Base-by-base conservation (phyloP, 1,140 invertebrate genomes). In the Pissodes strobi region DNA sequence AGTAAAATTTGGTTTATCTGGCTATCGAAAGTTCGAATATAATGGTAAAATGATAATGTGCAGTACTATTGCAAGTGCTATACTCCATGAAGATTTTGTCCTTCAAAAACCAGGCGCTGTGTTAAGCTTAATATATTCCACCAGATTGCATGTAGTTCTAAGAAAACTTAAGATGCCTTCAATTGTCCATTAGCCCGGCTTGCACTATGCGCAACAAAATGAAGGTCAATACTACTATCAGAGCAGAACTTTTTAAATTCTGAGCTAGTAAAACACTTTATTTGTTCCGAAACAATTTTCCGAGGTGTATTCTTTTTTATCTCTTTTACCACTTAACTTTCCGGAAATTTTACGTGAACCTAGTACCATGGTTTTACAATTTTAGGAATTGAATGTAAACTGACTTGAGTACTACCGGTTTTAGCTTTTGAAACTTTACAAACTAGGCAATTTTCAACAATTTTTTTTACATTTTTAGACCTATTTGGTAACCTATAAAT, bases 401-500 rank as follows among this genome's bases (percentile, higher is more conserved):
- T 1, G 8, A 45, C 34, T 52, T 57, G 53, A 10, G 2, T 2
- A 12, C 13, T 37, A n/a, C 53, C 53, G 10, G 53, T 3, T 13
- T 18, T 37, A 38, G 2, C 17, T 60, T 73, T 73, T 1, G 66
- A 72, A 6, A 61, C 67, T 51, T 72, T 73, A 23, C 71, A 73
- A 21, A 71, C 39, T 0, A 72, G 57, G 38, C 72, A 74, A 1
- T 69, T 67, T n/a, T 69, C 68, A 6, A 73, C 66, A 72, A n/a
- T n/a, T 64, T 72, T 72, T 37, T 65, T 49, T n/a, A 73, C 61
- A 21, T 45, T 66, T 46, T 69, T 72, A 15, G 68, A 64, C 72
- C 68, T 72, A 9, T 70, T 45, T 0, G 70, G 72, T 25, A 72
- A 74, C 68, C 68, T 70, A 38, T 72, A 73, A 8, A 72, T 37